These are phyloP conservation scores for Drosophila ambigua DNA, from an alignment of 1,140 invertebrate genomes.

Conservation along the genomic window DNA sequence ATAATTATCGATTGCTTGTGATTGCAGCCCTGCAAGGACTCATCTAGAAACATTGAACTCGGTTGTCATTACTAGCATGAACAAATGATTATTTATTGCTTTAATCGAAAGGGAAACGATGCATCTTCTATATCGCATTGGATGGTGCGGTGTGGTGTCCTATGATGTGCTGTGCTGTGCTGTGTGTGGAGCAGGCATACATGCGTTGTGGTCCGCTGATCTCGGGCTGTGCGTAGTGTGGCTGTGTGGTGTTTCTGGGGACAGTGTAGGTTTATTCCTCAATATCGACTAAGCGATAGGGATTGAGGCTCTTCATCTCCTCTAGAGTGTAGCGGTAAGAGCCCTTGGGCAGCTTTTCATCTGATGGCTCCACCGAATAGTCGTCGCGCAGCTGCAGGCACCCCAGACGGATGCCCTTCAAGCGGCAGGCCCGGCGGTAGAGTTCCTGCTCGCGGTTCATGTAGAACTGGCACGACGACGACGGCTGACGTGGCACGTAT, in stretches of 20 bases:
- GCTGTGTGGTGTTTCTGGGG: conserved; percentile 3
- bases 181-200: not conserved
- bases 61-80: no score
- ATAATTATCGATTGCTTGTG: no score
- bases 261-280: conserved; percentile 36
- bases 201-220: not conserved
- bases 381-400: conserved; percentile 35
- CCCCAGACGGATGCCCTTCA: conserved; percentile 59
- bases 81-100: no score
- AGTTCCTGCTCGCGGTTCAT: conserved; percentile 74
- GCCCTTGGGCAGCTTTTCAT: conserved; percentile 44
- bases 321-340: conserved; percentile 68
- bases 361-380: conserved; percentile 48
- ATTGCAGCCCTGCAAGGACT: no score
- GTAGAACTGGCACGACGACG: conserved; percentile 48
- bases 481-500: conserved; percentile 20
- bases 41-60: no score
- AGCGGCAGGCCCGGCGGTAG: conserved; percentile 62
- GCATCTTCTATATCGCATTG: conserved; percentile 13
- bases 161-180: not conserved
- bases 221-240: not conserved
- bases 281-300: conserved; percentile 64
- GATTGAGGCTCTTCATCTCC: conserved; percentile 74
- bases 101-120: no score
- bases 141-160: no score